Conservation (phyloP, 2,797 vertebrate species). For the Mycteria americana region DNA sequence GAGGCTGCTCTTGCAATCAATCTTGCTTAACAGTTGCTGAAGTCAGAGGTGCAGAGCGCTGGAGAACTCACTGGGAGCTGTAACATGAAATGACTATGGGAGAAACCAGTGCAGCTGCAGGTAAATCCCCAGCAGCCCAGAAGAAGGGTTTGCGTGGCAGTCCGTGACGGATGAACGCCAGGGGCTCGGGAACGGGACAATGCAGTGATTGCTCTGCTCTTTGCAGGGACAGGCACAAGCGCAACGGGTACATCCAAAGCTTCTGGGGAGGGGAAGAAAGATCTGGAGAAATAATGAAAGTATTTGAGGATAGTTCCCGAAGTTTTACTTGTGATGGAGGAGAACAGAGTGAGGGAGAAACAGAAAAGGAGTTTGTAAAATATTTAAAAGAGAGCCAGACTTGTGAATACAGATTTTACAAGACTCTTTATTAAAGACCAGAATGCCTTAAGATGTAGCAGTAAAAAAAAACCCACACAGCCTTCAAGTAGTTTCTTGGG, state of each 20-base stretch:
- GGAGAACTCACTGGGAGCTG: background rate
- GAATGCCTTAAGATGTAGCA: background rate
- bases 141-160: background rate
- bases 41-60: background rate
- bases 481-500: background rate
- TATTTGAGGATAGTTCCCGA: background rate
- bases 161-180: background rate
- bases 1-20: background rate
- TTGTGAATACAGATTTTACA: background rate
- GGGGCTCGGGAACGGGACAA: background rate
- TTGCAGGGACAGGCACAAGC: background rate
- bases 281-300: background rate
- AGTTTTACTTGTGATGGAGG: background rate
- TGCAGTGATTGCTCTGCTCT: background rate
- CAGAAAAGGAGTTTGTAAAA: background rate
- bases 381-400: background rate
- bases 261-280: background rate
- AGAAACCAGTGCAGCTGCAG: background rate
- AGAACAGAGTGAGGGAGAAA: background rate
- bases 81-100: background rate
- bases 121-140: background rate
- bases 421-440: background rate
- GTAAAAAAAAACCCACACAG: background rate
- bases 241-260: background rate
- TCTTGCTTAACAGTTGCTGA: background rate